Percentiles rank a stretch among this genome's conserved stretches.
phyloP scores from a whole-genome alignment of 2,888 invertebrate genomes.

The Clusia tigrina region DNA sequence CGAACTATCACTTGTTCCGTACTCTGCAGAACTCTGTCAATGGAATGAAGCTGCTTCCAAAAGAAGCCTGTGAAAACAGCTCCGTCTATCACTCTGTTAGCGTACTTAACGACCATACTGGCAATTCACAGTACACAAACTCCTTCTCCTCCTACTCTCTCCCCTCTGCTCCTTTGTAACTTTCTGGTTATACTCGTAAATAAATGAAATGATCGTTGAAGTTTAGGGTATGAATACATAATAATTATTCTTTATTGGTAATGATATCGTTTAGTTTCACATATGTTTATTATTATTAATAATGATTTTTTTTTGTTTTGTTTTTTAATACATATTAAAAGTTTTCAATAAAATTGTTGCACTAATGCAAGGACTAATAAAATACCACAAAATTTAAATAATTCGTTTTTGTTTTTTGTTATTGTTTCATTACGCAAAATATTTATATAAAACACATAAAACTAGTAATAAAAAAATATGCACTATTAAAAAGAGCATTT shows the following conservation, averaged over 20 bases:
- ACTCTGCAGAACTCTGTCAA: too few relatives aligned
- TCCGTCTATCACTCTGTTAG: too few relatives aligned
- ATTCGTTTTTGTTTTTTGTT: background rate
- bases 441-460: background rate
- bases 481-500: background rate
- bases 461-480: background rate
- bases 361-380: conserved; percentile 19
- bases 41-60: too few relatives aligned
- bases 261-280: conserved; percentile 45
- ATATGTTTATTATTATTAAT: conserved; percentile 30
- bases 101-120: too few relatives aligned
- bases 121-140: too few relatives aligned
- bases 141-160: too few relatives aligned
- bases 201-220: background rate
- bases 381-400: conserved; percentile 20
- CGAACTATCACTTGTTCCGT: too few relatives aligned
- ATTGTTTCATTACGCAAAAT: too few relatives aligned
- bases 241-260: conserved; percentile 44
- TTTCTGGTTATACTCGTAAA: too few relatives aligned
- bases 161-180: too few relatives aligned
- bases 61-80: too few relatives aligned
- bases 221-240: conserved; percentile 42
- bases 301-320: conserved; percentile 14
- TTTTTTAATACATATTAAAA: conserved; percentile 2
- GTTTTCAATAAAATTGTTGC: conserved; percentile 10